Conservation (phyloP, 2,113 vertebrate species). For the Lucifuga dentata region DNA sequence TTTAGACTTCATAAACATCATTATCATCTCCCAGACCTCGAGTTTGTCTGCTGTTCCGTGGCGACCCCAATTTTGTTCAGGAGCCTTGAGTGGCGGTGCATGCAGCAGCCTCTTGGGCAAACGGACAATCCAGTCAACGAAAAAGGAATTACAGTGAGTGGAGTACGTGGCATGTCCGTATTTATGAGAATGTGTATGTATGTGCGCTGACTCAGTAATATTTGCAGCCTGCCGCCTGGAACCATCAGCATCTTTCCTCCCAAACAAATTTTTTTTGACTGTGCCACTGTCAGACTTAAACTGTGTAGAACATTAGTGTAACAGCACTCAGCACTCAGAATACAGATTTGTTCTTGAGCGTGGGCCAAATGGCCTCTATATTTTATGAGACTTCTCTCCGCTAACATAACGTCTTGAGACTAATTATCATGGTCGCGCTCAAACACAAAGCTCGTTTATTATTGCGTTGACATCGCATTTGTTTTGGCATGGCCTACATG, state of each 20-base stretch:
- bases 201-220: conserved; percentile 74
- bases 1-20: conserved; percentile 78
- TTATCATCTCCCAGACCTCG: conserved; percentile 74
- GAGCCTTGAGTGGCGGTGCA: conserved; percentile 56
- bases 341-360: conserved; percentile 77
- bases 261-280: conserved; percentile 72
- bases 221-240: conserved; percentile 49
- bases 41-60: conserved; percentile 47
- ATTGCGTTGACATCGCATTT: conserved; percentile 76
- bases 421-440: conserved; percentile 79
- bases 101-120: conserved; percentile 31
- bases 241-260: conserved; percentile 75
- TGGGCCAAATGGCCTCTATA: conserved; percentile 78
- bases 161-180: conserved; percentile 29
- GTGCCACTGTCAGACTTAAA: conserved; percentile 73
- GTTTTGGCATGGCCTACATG: conserved; percentile 75
- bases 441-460: conserved; percentile 78
- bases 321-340: conserved; percentile 70
- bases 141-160: conserved; percentile 29
- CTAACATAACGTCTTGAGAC: conserved; percentile 77
- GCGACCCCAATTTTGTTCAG: conserved; percentile 71
- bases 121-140: conserved; percentile 58
- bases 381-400: conserved; percentile 76
- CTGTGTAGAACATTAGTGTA: conserved; percentile 77
- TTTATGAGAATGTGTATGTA: conserved; percentile 25